Evolutionary conservation across 1,140 invertebrate species (phyloP).

Genomic region (Lepidurus couesii): DNA sequence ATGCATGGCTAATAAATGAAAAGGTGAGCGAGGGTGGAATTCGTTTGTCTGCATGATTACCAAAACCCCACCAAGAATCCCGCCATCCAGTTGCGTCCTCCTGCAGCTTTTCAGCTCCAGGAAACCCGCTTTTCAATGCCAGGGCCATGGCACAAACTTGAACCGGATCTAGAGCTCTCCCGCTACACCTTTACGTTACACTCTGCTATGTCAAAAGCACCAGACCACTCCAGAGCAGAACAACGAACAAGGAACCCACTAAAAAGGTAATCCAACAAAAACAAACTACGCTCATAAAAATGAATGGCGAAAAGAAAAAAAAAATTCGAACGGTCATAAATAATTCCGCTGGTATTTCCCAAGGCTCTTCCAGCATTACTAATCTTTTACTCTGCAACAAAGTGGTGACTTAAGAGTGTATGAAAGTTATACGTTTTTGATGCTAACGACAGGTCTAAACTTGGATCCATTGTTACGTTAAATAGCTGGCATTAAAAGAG

Average conservation of each 20-base stretch:
- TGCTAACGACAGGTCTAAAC: slow-evolving; percentile 7
- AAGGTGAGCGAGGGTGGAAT: background rate
- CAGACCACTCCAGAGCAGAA: slow-evolving; percentile 17
- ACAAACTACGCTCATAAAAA: slow-evolving; percentile 19
- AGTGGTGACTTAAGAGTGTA: slow-evolving; percentile 15
- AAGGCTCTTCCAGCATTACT: background rate
- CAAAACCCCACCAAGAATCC: background rate
- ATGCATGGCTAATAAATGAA: background rate
- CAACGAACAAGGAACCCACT: background rate
- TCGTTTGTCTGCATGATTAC: background rate
- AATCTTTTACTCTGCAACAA: background rate
- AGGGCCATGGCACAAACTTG: slow-evolving; percentile 20
- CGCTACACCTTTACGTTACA: slow-evolving; percentile 18
- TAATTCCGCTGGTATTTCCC: slow-evolving; percentile 19
- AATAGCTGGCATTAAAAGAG: background rate
- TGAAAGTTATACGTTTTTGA: slow-evolving; percentile 13
- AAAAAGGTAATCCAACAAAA: slow-evolving; percentile 7
- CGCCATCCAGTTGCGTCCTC: background rate
- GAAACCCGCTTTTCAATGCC: slow-evolving; percentile 21
- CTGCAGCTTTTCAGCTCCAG: slow-evolving; percentile 20
- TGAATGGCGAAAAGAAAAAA: background rate
- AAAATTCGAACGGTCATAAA: slow-evolving; percentile 16
- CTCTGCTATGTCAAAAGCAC: slow-evolving; percentile 14
- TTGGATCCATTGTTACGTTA: background rate
- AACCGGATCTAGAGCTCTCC: slow-evolving; percentile 20